Percentiles rank a stretch among this genome's conserved stretches.
These are phyloP conservation scores for Geotrypetes seraphini DNA, from an alignment of 2,797 vertebrate species.

Conservation along the genomic window DNA sequence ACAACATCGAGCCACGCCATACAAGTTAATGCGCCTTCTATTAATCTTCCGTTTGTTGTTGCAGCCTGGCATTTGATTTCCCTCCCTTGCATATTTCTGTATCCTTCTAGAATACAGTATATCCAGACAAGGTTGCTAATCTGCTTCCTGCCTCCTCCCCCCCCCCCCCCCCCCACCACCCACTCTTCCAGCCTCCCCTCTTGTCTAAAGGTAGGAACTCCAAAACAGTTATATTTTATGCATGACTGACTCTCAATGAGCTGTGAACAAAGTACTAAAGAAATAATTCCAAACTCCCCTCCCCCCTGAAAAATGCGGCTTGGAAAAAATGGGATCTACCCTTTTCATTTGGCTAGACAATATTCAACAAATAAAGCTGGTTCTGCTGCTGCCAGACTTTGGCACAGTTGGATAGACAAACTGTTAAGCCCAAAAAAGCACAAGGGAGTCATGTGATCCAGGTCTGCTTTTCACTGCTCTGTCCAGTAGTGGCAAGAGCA, in stretches of 20 bases:
- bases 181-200: no score
- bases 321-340: conserved; percentile 7
- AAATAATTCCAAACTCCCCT: conserved; percentile 36
- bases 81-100: neutral
- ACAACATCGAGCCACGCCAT: neutral
- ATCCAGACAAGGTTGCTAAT: conserved; percentile 19
- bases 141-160: conserved; percentile 8
- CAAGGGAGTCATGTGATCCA: neutral
- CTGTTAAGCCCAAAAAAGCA: conserved; percentile 32
- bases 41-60: neutral
- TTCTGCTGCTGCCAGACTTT: conserved; percentile 33
- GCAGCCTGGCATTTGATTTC: conserved; percentile 1
- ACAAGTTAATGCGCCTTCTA: neutral
- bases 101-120: conserved; percentile 5
- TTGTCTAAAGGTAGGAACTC: conserved; percentile 32
- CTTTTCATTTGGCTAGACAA: conserved; percentile 45
- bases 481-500: neutral
- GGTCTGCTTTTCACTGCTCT: conserved; percentile 15
- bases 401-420: conserved; percentile 38
- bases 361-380: conserved; percentile 49
- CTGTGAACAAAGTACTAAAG: conserved; percentile 37
- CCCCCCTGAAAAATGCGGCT: conserved; percentile 31
- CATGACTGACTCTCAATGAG: conserved; percentile 47
- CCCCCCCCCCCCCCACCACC: no score
- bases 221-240: conserved; percentile 41